A percentile compares a stretch with the other conserved stretches of the same genome.
Evolutionary conservation across 2,113 vertebrate genomes (phyloP).

Genomic region (Carettochelys insculpta): DNA sequence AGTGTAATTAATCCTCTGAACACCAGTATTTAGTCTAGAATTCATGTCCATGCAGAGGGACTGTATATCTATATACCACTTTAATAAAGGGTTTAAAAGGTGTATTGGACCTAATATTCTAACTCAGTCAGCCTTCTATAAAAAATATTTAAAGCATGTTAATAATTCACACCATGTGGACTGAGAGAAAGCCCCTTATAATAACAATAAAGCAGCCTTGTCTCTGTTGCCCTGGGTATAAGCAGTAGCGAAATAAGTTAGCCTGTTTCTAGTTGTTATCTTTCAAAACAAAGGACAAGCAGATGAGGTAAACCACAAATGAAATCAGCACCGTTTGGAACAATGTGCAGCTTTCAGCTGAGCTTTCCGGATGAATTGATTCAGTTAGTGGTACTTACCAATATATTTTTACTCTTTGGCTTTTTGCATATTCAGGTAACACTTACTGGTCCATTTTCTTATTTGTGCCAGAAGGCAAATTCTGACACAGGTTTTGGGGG

Average conservation of each 20-base stretch:
- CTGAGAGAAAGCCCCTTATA: constrained; percentile 27
- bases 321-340: constrained; percentile 55
- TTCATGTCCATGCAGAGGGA: background rate
- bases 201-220: background rate
- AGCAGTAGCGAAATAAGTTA: constrained; percentile 61
- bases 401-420: constrained; percentile 11
- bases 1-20: background rate
- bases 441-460: background rate
- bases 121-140: constrained; percentile 1
- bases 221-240: constrained; percentile 43
- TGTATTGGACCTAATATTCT: background rate
- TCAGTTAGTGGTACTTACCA: constrained; percentile 28
- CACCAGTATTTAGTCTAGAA: background rate
- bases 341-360: constrained; percentile 48
- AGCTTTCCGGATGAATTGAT: constrained; percentile 50
- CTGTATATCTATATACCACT: background rate
- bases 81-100: background rate
- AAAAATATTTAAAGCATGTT: constrained; percentile 31
- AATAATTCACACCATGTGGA: constrained; percentile 40
- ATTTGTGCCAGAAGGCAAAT: background rate
- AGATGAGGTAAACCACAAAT: constrained; percentile 63
- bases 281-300: constrained; percentile 49
- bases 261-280: constrained; percentile 69
- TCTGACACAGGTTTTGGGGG: background rate
- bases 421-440: background rate